Conservation (phyloP, 2,797 vertebrate species). For the Protosalanx chinensis region DNA sequence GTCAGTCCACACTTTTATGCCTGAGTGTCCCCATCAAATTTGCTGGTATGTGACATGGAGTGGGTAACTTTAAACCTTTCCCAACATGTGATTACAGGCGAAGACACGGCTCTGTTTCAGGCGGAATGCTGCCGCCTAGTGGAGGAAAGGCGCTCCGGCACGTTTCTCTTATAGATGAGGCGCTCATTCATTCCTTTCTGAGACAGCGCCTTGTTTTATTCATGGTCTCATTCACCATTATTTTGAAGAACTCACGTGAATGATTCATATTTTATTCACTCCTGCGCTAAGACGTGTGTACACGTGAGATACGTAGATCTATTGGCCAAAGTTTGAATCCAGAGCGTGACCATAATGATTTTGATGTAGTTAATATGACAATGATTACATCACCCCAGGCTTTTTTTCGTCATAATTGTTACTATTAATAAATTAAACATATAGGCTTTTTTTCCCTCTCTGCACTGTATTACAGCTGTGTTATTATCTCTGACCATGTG, state of each 20-base stretch:
- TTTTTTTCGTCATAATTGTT: neutral
- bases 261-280: constrained; percentile 52
- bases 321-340: neutral
- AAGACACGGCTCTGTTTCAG: constrained; percentile 36
- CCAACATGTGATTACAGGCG: constrained; percentile 59
- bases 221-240: constrained; percentile 59
- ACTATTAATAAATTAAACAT: neutral
- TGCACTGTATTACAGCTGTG: no score
- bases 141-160: constrained; percentile 46
- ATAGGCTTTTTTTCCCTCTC: no score
- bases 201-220: constrained; percentile 28
- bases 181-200: constrained; percentile 54
- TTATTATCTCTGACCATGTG: no score
- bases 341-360: neutral
- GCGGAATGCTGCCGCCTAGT: constrained; percentile 56
- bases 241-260: constrained; percentile 15
- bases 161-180: constrained; percentile 12
- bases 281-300: neutral
- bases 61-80: constrained; percentile 55
- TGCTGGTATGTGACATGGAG: constrained; percentile 69
- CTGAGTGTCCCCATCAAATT: constrained; percentile 65
- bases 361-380: neutral
- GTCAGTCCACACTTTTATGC: constrained; percentile 62
- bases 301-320: no score
- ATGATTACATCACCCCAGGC: neutral